Percentiles rank a stretch among this genome's conserved stretches.
Evolutionary conservation across 2,888 invertebrate species (phyloP).

Genomic region (Lacanobia wlatinum): DNA sequence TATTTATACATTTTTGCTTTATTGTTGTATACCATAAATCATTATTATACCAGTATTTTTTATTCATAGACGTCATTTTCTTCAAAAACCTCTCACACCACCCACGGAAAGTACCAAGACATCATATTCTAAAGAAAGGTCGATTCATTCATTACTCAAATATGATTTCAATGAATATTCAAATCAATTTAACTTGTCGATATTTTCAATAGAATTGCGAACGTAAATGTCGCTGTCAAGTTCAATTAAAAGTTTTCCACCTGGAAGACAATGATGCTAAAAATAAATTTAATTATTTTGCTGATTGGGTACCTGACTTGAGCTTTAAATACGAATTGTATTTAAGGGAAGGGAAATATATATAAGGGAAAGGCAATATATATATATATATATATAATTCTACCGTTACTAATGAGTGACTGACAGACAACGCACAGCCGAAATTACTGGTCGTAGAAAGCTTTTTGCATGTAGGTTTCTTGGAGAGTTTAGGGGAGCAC

Average conservation of each 20-base stretch:
- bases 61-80: neutral
- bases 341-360: no score
- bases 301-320: constrained; percentile 15
- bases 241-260: constrained; percentile 30
- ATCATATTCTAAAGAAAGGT: neutral
- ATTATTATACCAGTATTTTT: neutral
- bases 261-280: constrained; percentile 12
- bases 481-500: no score
- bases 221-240: constrained; percentile 34
- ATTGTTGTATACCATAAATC: neutral
- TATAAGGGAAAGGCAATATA: no score
- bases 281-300: constrained; percentile 24
- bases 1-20: neutral
- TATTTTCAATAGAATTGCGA: constrained; percentile 33
- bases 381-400: no score
- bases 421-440: no score
- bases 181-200: constrained; percentile 33
- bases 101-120: constrained; percentile 19
- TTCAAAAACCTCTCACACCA: neutral
- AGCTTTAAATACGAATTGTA: constrained; percentile 1
- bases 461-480: no score
- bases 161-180: constrained; percentile 37
- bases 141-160: constrained; percentile 16
- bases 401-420: no score
- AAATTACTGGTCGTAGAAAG: no score